Evolutionary conservation across 2,113 vertebrate genomes (phyloP).

Genomic region (Clarias batrachus): DNA sequence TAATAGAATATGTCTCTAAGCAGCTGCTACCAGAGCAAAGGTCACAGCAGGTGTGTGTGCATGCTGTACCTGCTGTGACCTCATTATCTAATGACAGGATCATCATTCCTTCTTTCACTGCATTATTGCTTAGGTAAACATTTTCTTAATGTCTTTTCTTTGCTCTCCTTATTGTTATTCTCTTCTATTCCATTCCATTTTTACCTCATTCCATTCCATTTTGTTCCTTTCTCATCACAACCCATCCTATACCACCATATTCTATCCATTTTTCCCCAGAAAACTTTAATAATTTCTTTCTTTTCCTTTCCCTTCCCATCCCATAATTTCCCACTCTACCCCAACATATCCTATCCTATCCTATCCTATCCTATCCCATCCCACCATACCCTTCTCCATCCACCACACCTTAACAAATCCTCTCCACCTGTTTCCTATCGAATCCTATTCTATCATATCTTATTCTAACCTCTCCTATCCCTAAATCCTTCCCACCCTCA

Average conservation of each 20-base stretch:
- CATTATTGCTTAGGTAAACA: background rate
- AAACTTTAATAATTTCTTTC: background rate
- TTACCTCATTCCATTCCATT: background rate
- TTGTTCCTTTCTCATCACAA: background rate
- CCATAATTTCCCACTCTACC: background rate
- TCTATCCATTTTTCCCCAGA: background rate
- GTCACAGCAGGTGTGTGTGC: background rate
- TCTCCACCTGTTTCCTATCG: background rate
- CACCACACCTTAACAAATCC: too few relatives aligned
- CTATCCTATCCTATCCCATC: background rate
- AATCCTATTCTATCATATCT: background rate
- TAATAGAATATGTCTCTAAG: background rate
- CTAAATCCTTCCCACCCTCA: too few relatives aligned
- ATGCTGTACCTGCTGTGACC: constrained; percentile 13
- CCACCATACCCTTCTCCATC: background rate
- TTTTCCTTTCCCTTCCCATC: background rate
- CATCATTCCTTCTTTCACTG: constrained; percentile 1
- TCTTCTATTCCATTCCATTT: background rate
- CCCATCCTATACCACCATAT: background rate
- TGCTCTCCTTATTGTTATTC: background rate
- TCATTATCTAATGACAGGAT: background rate
- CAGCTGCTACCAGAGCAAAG: constrained; percentile 10
- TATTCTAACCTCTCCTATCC: background rate
- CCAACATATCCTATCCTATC: background rate
- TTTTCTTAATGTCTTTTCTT: background rate